A percentile compares a stretch with the other conserved stretches of the same genome.
Conservation (phyloP, 2,113 vertebrate genomes). For the Callionymus lyra region DNA sequence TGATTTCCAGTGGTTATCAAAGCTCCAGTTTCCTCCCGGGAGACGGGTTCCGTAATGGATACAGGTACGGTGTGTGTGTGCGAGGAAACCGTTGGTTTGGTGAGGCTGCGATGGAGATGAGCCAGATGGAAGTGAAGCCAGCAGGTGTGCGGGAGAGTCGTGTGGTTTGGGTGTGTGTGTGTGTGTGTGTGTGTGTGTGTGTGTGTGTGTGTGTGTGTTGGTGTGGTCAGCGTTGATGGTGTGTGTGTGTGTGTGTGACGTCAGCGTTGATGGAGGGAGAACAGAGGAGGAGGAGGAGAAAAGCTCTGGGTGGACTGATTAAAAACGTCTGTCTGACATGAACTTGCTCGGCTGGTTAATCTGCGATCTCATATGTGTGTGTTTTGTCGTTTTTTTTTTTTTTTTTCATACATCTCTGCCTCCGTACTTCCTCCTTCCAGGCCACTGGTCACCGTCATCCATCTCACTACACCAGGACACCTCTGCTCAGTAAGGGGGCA, state of each 20-base stretch:
- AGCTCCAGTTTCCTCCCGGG: not conserved
- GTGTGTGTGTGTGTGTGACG: slow-evolving; percentile 63
- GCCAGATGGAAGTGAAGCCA: slow-evolving; percentile 50
- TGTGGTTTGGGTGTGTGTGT: slow-evolving; percentile 38
- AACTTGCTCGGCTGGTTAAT: too few relatives aligned
- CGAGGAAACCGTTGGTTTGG: slow-evolving; percentile 21
- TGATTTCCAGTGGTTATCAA: slow-evolving; percentile 16
- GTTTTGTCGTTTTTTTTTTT: not conserved
- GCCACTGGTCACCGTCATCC: slow-evolving; percentile 9
- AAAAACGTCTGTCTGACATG: too few relatives aligned
- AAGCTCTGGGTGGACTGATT: slow-evolving; percentile 18
- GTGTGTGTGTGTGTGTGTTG: too few relatives aligned
- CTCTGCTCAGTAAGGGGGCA: slow-evolving; percentile 38
- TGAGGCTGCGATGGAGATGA: slow-evolving; percentile 37
- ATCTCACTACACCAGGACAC: slow-evolving; percentile 24
- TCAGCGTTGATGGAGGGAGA: slow-evolving; percentile 38
- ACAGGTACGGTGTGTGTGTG: not conserved
- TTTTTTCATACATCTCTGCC: not conserved
- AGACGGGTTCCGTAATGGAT: slow-evolving; percentile 21
- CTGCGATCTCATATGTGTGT: too few relatives aligned
- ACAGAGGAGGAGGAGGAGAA: slow-evolving; percentile 29
- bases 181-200: too few relatives aligned
- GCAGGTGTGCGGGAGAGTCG: slow-evolving; percentile 57
- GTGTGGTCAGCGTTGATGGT: slow-evolving; percentile 50
- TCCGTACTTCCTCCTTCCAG: slow-evolving; percentile 2